phyloP scores from a whole-genome alignment of 1,140 invertebrate genomes.

The Drosophila suzukii region DNA sequence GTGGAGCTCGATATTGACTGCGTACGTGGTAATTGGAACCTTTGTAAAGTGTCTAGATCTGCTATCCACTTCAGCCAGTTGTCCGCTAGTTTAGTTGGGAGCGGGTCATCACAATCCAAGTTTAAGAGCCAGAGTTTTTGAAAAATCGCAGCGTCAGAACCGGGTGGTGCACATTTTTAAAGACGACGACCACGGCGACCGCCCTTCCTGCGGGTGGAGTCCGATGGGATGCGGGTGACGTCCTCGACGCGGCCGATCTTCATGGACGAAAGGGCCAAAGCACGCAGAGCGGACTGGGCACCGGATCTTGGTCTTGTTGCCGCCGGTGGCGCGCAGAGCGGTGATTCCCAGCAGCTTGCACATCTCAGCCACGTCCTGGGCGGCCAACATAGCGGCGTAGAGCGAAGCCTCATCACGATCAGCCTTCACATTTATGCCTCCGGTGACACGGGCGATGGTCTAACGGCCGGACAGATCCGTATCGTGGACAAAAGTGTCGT shows the following conservation, averaged over 20 bases:
- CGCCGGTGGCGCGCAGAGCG: conserved; percentile 98
- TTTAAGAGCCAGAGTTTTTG: neutral
- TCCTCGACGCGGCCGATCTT: conserved; percentile 99
- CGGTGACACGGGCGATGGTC: conserved; percentile 99
- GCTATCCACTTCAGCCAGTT: neutral
- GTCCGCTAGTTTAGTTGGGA: neutral
- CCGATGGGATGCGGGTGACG: conserved; percentile 99
- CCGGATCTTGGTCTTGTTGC: conserved; percentile 99
- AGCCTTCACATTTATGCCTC: conserved; percentile 99
- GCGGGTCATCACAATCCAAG: neutral
- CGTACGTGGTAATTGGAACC: neutral
- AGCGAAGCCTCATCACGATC: conserved; percentile 99
- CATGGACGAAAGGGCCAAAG: conserved; percentile 99
- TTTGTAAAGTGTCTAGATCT: neutral
- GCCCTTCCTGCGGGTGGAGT: conserved; percentile 99
- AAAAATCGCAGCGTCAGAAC: conserved; percentile 39
- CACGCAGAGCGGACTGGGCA: conserved; percentile 98
- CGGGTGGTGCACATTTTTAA: conserved; percentile 86
- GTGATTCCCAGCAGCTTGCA: conserved; percentile 98
- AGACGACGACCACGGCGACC: conserved; percentile 99
- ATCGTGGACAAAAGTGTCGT: conserved; percentile 99
- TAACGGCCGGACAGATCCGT: conserved; percentile 99
- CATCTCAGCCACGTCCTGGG: conserved; percentile 99
- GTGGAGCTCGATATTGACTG: too few species aligned
- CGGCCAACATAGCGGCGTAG: conserved; percentile 99